These are phyloP conservation scores for Seira musarum DNA, from an alignment of 2,888 invertebrate species.

Conservation along the genomic window DNA sequence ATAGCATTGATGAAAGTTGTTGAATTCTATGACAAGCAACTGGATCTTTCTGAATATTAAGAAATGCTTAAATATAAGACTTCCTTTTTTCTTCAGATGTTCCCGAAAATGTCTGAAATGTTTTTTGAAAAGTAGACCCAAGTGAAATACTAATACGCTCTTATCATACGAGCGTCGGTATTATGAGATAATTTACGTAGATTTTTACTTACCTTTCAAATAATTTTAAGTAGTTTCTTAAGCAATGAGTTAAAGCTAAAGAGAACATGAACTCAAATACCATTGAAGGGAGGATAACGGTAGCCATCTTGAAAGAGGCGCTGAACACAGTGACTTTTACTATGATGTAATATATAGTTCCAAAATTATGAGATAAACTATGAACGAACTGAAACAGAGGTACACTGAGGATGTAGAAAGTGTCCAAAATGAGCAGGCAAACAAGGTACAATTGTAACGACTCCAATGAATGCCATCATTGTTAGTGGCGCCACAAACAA, in stretches of 20 bases:
- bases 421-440: constrained; percentile 8
- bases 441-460: constrained; percentile 1
- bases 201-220: constrained; percentile 1
- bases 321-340: too few species aligned
- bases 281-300: constrained; percentile 1
- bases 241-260: constrained; percentile 8
- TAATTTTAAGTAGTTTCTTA: constrained; percentile 22
- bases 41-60: constrained; percentile 13
- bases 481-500: background rate
- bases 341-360: too few species aligned
- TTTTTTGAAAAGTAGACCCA: too few species aligned
- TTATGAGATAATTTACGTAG: too few species aligned
- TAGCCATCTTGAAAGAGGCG: too few species aligned
- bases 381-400: background rate
- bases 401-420: constrained; percentile 22
- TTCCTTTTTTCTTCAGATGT: too few species aligned
- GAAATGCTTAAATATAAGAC: too few species aligned
- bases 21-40: constrained; percentile 19
- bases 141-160: too few species aligned
- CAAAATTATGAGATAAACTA: background rate
- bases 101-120: too few species aligned
- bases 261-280: constrained; percentile 25
- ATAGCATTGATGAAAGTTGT: constrained; percentile 5
- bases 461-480: background rate
- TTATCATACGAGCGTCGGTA: too few species aligned